phyloP scores from a whole-genome alignment of 2,888 invertebrate species.

The Eristalis arbustorum region DNA sequence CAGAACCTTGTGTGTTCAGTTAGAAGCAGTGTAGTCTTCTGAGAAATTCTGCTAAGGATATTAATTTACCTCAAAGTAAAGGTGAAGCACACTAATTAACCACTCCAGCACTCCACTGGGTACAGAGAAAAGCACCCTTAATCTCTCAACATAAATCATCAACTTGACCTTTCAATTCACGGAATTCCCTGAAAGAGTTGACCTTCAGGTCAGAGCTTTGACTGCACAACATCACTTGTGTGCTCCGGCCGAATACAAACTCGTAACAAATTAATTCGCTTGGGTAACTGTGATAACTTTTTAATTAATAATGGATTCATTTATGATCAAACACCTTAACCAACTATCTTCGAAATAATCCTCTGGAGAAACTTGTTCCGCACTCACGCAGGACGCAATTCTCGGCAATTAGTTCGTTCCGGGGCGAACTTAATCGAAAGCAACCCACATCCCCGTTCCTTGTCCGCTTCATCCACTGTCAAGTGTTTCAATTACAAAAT shows the following conservation, averaged over 20 bases:
- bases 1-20: too few relatives aligned
- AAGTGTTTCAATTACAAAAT: slow-evolving; percentile 10
- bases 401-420: slow-evolving; percentile 6
- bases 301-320: slow-evolving; percentile 18
- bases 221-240: not conserved
- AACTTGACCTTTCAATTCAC: too few relatives aligned
- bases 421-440: not conserved
- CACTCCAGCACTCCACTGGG: too few relatives aligned
- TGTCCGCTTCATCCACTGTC: not conserved
- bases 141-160: too few relatives aligned
- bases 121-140: too few relatives aligned
- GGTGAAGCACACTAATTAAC: too few relatives aligned
- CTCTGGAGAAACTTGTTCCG: not conserved
- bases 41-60: too few relatives aligned
- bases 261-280: not conserved
- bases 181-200: not conserved
- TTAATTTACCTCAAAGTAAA: too few relatives aligned
- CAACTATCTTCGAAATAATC: slow-evolving; percentile 10
- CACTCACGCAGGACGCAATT: not conserved
- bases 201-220: not conserved
- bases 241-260: not conserved
- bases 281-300: slow-evolving; percentile 4
- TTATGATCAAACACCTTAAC: slow-evolving; percentile 6
- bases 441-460: not conserved
- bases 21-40: too few relatives aligned